Base-by-base conservation (phyloP, 2,797 vertebrate genomes). In the Megalops cyprinoides region DNA sequence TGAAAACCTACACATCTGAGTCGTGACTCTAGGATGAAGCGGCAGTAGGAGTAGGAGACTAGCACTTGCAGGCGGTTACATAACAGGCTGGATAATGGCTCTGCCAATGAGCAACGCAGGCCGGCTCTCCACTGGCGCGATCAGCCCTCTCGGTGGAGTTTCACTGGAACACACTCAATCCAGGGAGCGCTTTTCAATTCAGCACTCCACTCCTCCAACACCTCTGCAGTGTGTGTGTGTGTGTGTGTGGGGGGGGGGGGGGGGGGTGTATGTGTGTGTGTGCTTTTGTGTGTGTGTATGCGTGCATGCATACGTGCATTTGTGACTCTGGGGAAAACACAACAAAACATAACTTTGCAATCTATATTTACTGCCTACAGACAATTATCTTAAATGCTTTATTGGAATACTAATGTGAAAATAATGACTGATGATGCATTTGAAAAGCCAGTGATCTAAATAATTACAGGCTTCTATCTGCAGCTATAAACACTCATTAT, bases 21-120 rank as follows among this genome's bases (percentile, higher is more conserved):
- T 82, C 81, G 81, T 82, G 81, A 82, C 81, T 82, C 77, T 55
- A 0, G 51, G 14, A 62, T 62, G 67, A 74, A 82, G 74, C 77
- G 60, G 39, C 81, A 60, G 81, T 79, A 82, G 77, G 81, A 82
- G 81, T 76, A 49, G 71, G 73, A 62, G 79, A 76, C 71, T 80
- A 62, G 25, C 79, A 56, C 79, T 75, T 51, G 44, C 71, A 75
- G 71, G 18, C 28, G 31, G 44, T 80, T 80, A 75, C 73, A 76
- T 80, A 80, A 80, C 28, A 67, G 25, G 42, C 69, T 73, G 53
- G 53, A 48, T 39, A 80, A 37, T 34, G 10, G 71, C 79, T 65
- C 56, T 39, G 56, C 73, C 46, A 74, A 80, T 65, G 69, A 80
- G 71, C 44, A 42, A n/a, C 37, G 23, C 14, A 8, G 71, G 56